These are phyloP conservation scores for Mastomys coucha DNA, from an alignment of 2,113 vertebrate genomes.

Conservation along the genomic window DNA sequence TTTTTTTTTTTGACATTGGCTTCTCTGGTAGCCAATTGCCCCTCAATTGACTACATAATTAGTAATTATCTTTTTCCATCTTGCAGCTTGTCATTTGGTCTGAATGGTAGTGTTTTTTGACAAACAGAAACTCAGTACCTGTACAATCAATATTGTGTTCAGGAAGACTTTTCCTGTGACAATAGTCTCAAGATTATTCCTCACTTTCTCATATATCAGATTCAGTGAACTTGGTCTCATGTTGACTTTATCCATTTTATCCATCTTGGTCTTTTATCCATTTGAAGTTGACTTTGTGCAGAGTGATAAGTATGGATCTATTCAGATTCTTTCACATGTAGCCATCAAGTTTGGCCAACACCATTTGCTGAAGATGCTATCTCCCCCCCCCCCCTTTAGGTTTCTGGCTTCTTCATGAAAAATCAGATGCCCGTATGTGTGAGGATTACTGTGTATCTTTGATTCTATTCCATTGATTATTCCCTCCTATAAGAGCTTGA, in stretches of 20 bases:
- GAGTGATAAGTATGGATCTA: background rate
- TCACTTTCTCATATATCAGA: background rate
- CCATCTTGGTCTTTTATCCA: background rate
- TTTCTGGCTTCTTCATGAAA: background rate
- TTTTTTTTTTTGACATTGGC: background rate
- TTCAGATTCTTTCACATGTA: background rate
- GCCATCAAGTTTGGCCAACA: background rate
- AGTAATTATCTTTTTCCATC: background rate
- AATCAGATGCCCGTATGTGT: background rate
- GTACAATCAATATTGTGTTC: background rate
- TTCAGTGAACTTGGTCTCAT: background rate
- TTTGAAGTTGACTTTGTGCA: background rate
- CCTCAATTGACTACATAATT: background rate
- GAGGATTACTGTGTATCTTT: background rate
- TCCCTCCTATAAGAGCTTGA: background rate
- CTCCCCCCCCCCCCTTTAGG: accelerated
- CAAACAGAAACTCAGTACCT: background rate
- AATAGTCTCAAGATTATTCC: background rate
- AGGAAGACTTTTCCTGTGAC: background rate
- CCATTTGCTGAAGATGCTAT: background rate
- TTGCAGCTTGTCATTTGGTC: background rate
- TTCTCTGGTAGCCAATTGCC: background rate
- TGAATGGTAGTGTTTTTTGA: background rate
- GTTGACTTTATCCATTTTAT: background rate
- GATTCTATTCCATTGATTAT: background rate